Percentiles rank a stretch among this genome's conserved stretches.
Evolutionary conservation across 2,113 vertebrate species (phyloP).

Genomic region (Peromyscus californicus): DNA sequence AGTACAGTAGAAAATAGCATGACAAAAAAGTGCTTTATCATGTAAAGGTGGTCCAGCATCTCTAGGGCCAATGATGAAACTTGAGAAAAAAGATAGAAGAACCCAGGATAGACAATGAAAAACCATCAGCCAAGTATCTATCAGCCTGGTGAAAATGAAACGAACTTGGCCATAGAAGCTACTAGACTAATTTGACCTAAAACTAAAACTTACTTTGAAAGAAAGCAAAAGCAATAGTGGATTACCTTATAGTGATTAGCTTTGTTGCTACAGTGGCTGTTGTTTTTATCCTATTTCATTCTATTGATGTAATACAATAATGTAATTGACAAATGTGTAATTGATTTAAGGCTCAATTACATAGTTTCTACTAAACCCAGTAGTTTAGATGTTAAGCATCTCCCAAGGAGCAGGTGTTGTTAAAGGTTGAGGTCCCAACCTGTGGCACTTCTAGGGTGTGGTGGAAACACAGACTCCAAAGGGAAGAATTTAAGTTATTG

Average conservation of each 20-base stretch:
- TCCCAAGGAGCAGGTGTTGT: neutral
- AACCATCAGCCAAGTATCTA: conserved; percentile 43
- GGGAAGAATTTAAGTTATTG: no score
- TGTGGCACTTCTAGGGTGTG: neutral
- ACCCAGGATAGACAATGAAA: conserved; percentile 50
- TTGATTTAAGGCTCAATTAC: neutral
- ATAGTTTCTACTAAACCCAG: neutral
- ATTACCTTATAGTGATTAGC: neutral
- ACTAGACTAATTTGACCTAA: conserved; percentile 70
- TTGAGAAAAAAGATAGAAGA: neutral
- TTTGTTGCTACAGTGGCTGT: neutral
- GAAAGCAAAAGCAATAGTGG: conserved; percentile 69
- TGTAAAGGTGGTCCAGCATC: neutral
- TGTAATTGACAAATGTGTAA: no score
- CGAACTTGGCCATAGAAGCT: neutral
- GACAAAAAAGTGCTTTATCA: neutral
- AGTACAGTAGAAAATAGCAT: neutral
- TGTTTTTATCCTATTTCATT: conserved; percentile 54
- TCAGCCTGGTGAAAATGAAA: neutral
- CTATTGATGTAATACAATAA: neutral
- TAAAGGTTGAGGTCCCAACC: neutral
- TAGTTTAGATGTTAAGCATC: neutral
- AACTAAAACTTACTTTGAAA: conserved; percentile 73
- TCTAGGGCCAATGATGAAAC: neutral
- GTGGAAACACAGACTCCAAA: neutral